A percentile compares a stretch with the other conserved stretches of the same genome.
These are phyloP conservation scores for Cheilosia pagana DNA, from an alignment of 2,888 invertebrate genomes.

Conservation along the genomic window DNA sequence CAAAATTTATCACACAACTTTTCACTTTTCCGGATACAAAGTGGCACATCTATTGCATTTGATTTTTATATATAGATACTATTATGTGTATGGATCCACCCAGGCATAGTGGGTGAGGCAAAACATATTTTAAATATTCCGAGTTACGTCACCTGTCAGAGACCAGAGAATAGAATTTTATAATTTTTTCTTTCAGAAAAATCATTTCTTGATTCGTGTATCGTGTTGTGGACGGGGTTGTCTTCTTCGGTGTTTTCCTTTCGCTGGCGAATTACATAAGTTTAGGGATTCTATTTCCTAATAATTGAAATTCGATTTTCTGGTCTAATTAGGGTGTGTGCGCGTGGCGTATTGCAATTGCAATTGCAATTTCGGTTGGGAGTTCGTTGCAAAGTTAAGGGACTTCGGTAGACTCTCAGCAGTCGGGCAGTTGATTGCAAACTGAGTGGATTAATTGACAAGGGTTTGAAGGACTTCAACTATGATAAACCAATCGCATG, in stretches of 20 bases:
- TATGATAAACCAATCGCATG: constrained; percentile 71
- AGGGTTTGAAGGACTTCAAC: constrained; percentile 17
- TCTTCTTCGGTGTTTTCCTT: background rate
- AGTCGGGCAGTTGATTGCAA: constrained; percentile 26
- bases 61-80: constrained; percentile 29
- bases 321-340: constrained; percentile 25
- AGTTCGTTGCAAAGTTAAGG: constrained; percentile 3
- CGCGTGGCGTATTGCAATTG: constrained; percentile 42
- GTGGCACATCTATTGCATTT: constrained; percentile 26
- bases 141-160: constrained; percentile 68
- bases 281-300: constrained; percentile 4
- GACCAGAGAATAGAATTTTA: constrained; percentile 45
- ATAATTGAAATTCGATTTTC: constrained; percentile 66
- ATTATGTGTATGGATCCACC: constrained; percentile 3
- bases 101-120: constrained; percentile 54
- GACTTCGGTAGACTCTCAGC: background rate
- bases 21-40: constrained; percentile 45
- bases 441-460: constrained; percentile 7
- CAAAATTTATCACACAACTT: background rate
- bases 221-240: constrained; percentile 7
- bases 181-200: constrained; percentile 37
- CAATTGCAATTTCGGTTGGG: too few relatives aligned
- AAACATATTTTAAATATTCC: constrained; percentile 46
- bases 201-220: constrained; percentile 33
- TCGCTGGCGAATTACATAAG: constrained; percentile 63